These are phyloP conservation scores for Pseudorasbora parva DNA, from an alignment of 2,113 vertebrate species.

Conservation along the genomic window DNA sequence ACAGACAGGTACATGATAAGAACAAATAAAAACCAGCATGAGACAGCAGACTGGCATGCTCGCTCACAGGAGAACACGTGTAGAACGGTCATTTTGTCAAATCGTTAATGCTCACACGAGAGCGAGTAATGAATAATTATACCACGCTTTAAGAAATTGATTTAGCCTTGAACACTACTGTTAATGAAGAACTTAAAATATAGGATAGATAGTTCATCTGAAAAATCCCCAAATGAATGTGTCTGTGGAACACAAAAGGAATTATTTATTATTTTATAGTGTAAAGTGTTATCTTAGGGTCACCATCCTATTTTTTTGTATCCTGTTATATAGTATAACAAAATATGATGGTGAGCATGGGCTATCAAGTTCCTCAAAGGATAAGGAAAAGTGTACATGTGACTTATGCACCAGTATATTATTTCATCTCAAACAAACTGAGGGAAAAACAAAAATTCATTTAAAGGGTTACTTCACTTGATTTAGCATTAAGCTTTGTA, in stretches of 20 bases:
- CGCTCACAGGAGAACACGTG: conserved; percentile 11
- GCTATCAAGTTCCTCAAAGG: not conserved
- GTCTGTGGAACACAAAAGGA: not conserved
- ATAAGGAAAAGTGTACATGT: not conserved
- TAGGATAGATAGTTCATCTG: not conserved
- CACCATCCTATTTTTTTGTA: not conserved
- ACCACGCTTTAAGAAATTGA: not conserved
- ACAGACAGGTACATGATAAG: conserved; percentile 47
- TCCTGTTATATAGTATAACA: not conserved
- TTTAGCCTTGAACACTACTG: not conserved
- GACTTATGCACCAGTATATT: not conserved
- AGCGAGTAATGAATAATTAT: not conserved
- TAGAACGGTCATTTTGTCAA: not conserved
- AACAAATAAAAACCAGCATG: conserved; percentile 40
- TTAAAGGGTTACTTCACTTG: too few relatives aligned
- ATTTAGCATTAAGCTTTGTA: too few relatives aligned
- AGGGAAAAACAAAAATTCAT: not conserved
- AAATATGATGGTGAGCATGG: not conserved
- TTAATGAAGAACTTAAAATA: not conserved
- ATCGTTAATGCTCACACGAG: not conserved
- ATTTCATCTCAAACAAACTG: not conserved
- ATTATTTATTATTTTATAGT: not conserved
- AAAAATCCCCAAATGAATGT: not conserved
- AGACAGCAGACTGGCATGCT: not conserved
- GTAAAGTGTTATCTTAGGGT: not conserved